Base-by-base conservation (phyloP, 2,113 vertebrate species). In the Cyanoderma ruficeps region DNA sequence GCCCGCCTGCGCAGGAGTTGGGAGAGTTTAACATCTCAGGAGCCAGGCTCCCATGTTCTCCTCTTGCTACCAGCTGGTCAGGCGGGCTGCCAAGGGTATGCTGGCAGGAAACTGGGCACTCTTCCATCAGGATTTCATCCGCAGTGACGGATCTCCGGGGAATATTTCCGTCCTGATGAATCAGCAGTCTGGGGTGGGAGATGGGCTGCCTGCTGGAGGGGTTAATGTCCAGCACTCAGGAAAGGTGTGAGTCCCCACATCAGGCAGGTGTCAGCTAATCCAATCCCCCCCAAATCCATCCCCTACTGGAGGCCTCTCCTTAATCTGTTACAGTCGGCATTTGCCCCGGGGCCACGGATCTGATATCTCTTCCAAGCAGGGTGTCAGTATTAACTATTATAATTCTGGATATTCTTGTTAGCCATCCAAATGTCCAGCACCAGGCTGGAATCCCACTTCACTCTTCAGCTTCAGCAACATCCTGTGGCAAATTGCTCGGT, bases 51-150 rank as follows among this genome's bases (percentile, higher is more conserved):
- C 94, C 89, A 92, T 84, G 91, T 93, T 81, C 94, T 94, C 71
- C 86, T 60, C 91, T 95, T 95, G 89, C 94, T 91, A 60, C 96
- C 96, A 97, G 94, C 96, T 97, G 96, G 95, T 44, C 95, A 93
- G 95, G 96, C 95, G 0, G 33, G 47, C 86, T 94, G 96, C 96
- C 96, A 97, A 94, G 83, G 83, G 33, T 59, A 44, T 67, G 85
- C 96, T 96, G 94, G 92, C 95, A 96, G 96, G 96, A 96, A 94
- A 92, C 79, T 8, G 35, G 93, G 93, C 52, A 39, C 64, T 35
- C 90, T 95, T 94, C 96, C 95, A 95, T 90, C 72, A 92, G 93
- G 91, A 96, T 96, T 87, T 94, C 91, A 91, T 91, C 92, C 3
- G 0, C 81, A 17, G 76, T 5, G 23, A 81, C 3, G 2, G 56